phyloP scores from a whole-genome alignment of 2,113 vertebrate species.

The Vimba vimba region DNA sequence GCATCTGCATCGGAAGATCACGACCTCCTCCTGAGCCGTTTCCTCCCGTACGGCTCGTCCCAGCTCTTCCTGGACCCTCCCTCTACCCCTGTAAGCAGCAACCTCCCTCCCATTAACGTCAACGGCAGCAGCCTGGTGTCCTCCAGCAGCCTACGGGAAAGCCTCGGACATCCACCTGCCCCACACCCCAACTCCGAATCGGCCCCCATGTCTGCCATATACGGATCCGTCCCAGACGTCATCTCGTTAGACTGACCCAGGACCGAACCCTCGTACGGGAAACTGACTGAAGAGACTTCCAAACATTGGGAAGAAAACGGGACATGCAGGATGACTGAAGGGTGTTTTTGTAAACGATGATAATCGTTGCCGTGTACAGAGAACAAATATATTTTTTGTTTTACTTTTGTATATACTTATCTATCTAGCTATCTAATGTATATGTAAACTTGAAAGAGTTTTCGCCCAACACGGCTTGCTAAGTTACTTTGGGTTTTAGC shows the following conservation, averaged over 20 bases:
- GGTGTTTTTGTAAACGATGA: slow-evolving; percentile 76
- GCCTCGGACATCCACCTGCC: slow-evolving; percentile 78
- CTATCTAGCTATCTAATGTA: slow-evolving; percentile 68
- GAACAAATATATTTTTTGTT: slow-evolving; percentile 99
- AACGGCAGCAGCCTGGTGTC: slow-evolving; percentile 89
- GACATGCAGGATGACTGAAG: slow-evolving; percentile 71
- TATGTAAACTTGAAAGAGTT: slow-evolving; percentile 45
- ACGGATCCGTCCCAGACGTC: slow-evolving; percentile 94
- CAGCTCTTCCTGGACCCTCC: slow-evolving; percentile 96
- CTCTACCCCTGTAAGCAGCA: slow-evolving; percentile 78
- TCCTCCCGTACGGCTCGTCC: slow-evolving; percentile 92
- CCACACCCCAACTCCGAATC: slow-evolving; percentile 80
- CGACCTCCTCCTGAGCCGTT: slow-evolving; percentile 90
- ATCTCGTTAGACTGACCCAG: slow-evolving; percentile 92
- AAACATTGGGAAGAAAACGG: slow-evolving; percentile 47
- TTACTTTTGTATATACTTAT: slow-evolving; percentile 93
- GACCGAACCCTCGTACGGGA: neutral
- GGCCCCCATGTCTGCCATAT: slow-evolving; percentile 85
- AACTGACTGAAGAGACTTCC: slow-evolving; percentile 46
- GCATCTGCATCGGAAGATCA: slow-evolving; percentile 92
- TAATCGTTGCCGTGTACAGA: slow-evolving; percentile 89
- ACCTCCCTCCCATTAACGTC: slow-evolving; percentile 81
- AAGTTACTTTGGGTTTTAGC: slow-evolving; percentile 41
- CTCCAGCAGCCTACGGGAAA: slow-evolving; percentile 88
- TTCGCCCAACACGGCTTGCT: slow-evolving; percentile 38